phyloP scores from a whole-genome alignment of 2,888 invertebrate genomes.

The Eupithecia subfuscata region DNA sequence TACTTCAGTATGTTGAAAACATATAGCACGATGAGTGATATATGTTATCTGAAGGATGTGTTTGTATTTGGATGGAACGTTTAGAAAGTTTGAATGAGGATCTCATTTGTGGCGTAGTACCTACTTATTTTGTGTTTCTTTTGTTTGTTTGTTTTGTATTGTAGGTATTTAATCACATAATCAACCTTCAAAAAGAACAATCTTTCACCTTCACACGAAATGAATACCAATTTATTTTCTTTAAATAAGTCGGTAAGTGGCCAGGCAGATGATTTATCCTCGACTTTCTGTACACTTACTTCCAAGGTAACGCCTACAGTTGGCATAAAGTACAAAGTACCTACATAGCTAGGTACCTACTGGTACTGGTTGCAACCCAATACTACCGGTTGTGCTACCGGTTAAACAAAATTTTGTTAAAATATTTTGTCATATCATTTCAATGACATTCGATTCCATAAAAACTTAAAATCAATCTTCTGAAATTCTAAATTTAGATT shows the following conservation, averaged over 20 bases:
- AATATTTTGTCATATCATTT: background rate
- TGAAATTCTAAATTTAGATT: background rate
- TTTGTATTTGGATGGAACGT: background rate
- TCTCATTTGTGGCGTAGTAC: background rate
- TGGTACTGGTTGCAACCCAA: background rate
- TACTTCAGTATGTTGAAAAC: background rate
- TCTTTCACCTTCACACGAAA: background rate
- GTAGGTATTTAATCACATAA: background rate
- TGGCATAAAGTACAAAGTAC: background rate
- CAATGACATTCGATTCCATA: background rate
- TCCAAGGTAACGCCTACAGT: background rate
- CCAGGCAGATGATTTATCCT: constrained; percentile 1
- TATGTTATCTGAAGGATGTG: background rate
- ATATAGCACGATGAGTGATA: background rate
- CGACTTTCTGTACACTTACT: constrained; percentile 1
- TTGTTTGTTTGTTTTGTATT: background rate
- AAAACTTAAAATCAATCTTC: background rate
- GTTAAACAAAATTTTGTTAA: background rate
- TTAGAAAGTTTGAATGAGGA: background rate
- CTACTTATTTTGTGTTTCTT: background rate
- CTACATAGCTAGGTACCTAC: background rate
- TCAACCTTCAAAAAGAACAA: background rate
- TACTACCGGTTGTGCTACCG: background rate
- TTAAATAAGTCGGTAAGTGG: constrained; percentile 5
- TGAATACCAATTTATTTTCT: background rate